Evolutionary conservation across 1,140 invertebrate species (phyloP).

Genomic region (Zaprionus davidi): DNA sequence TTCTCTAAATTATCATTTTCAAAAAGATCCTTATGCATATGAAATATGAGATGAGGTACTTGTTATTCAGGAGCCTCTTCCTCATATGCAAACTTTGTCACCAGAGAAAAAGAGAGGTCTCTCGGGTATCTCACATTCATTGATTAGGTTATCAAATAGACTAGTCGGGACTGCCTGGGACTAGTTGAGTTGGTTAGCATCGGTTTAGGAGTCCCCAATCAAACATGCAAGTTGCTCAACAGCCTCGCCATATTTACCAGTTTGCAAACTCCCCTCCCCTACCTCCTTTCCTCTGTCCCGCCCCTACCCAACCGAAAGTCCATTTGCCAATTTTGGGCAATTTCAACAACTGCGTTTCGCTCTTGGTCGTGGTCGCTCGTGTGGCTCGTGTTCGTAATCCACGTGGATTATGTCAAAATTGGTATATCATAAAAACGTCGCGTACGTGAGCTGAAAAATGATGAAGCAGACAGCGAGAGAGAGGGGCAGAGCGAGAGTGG

Average conservation of each 20-base stretch:
- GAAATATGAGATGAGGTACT: neutral
- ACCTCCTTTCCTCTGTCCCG: neutral
- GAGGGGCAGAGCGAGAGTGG: neutral
- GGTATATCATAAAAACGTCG: slow-evolving; percentile 82
- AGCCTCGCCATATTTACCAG: neutral
- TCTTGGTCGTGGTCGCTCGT: slow-evolving; percentile 19
- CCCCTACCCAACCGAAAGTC: neutral
- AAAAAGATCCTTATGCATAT: neutral
- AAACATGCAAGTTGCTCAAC: slow-evolving; percentile 21
- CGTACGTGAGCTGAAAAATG: slow-evolving; percentile 69
- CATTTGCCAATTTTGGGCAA: slow-evolving; percentile 50
- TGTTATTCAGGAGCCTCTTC: neutral
- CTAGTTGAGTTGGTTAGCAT: slow-evolving; percentile 9
- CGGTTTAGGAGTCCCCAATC: slow-evolving; percentile 32
- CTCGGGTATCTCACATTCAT: slow-evolving; percentile 1
- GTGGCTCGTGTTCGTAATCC: slow-evolving; percentile 67
- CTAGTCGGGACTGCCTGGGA: slow-evolving; percentile 10
- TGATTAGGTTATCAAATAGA: slow-evolving; percentile 20
- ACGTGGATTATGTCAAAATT: slow-evolving; percentile 81
- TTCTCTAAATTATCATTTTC: neutral
- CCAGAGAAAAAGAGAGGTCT: neutral
- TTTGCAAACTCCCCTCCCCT: neutral
- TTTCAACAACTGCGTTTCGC: slow-evolving; percentile 32
- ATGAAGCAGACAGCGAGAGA: slow-evolving; percentile 1
- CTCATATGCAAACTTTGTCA: neutral